Evolutionary conservation across 2,797 vertebrate species (phyloP).

Genomic region (Anguilla pacifica): DNA sequence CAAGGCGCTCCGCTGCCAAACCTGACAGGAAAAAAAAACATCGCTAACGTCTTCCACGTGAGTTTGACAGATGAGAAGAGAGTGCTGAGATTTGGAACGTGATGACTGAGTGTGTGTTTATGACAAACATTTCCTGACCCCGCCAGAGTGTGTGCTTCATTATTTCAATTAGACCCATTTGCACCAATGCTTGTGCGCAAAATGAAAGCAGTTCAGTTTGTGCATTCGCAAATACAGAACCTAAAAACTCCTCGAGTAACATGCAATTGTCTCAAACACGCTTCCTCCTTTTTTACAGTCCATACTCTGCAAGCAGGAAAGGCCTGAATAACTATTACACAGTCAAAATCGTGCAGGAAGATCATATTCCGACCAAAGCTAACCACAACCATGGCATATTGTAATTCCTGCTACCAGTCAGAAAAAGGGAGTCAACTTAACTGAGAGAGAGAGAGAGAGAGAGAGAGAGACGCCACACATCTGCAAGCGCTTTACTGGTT

Average conservation of each 20-base stretch:
- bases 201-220: background rate
- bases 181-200: too few species aligned
- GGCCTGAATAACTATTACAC: background rate
- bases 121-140: background rate
- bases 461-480: conserved; percentile 55
- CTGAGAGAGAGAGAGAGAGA: conserved; percentile 36
- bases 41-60: background rate
- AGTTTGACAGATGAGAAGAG: background rate
- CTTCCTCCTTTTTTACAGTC: background rate
- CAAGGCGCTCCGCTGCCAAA: background rate
- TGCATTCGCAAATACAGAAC: background rate
- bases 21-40: background rate
- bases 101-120: background rate
- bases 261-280: background rate
- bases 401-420: background rate
- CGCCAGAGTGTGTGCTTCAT: too few species aligned
- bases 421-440: background rate
- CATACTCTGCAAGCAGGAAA: background rate
- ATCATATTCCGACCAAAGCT: background rate
- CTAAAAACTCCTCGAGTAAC: background rate
- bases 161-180: too few species aligned
- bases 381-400: background rate
- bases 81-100: background rate
- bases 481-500: conserved; percentile 66
- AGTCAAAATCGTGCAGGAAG: background rate